Conservation (phyloP, 2,113 vertebrate species). For the Nipponia nippon region DNA sequence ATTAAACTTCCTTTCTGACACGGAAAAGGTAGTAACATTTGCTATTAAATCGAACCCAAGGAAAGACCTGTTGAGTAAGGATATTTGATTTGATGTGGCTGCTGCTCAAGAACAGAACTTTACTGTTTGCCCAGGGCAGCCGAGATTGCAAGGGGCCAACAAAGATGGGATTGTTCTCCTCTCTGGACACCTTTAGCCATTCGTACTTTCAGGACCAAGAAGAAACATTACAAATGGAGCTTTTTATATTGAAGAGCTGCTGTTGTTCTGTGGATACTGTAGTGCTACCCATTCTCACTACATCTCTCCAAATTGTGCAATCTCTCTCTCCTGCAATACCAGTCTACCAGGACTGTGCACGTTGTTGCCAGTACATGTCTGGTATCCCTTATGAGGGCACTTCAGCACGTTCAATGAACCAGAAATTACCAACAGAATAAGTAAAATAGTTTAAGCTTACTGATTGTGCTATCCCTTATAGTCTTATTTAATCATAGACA, state of each 20-base stretch:
- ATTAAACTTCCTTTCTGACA: background rate
- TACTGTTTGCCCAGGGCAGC: background rate
- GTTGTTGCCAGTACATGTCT: background rate
- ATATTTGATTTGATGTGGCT: background rate
- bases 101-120: background rate
- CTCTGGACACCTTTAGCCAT: background rate
- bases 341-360: background rate
- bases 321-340: background rate
- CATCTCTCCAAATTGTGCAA: background rate
- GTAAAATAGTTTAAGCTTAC: background rate
- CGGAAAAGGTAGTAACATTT: background rate
- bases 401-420: background rate
- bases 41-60: background rate
- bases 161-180: fast-evolving
- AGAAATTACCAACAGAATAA: background rate
- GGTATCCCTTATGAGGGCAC: background rate
- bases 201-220: background rate
- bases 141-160: fast-evolving
- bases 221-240: background rate
- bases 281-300: background rate
- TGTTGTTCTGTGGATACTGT: background rate
- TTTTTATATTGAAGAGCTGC: fast-evolving
- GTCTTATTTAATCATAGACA: background rate
- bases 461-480: background rate
- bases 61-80: background rate